Conservation (phyloP, 2,113 vertebrate genomes). For the Dolichotis patagonum region DNA sequence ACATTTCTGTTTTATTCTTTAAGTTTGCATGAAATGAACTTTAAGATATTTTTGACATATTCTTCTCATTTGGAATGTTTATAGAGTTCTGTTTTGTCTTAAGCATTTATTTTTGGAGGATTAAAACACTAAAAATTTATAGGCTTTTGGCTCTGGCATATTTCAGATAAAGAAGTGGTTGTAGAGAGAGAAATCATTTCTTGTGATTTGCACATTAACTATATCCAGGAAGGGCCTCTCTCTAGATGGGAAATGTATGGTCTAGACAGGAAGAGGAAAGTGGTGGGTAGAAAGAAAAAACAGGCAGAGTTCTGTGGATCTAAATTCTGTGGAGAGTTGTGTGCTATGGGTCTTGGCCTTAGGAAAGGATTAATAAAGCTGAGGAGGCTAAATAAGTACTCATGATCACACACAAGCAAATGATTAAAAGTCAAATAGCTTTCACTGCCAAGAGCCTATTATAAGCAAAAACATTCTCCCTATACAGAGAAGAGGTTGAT, state of each 20-base stretch:
- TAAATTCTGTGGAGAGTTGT: neutral
- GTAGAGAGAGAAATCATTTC: neutral
- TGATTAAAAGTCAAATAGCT: neutral
- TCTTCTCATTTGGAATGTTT: neutral
- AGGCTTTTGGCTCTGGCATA: neutral
- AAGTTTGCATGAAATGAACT: neutral
- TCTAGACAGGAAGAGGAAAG: conserved; percentile 64
- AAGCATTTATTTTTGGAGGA: neutral
- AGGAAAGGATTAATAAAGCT: conserved; percentile 23
- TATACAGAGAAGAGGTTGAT: neutral
- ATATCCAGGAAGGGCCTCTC: neutral
- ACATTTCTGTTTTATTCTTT: neutral
- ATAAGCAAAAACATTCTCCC: conserved; percentile 27
- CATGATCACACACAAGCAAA: neutral
- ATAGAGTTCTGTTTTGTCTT: neutral
- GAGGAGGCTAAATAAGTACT: conserved; percentile 16
- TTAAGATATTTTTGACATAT: neutral
- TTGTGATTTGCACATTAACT: conserved; percentile 6
- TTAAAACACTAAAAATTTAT: neutral
- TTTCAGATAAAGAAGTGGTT: conserved; percentile 38
- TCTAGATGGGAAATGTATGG: neutral
- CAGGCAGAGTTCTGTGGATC: neutral
- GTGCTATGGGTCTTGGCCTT: neutral
- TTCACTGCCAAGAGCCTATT: neutral
- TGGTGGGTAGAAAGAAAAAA: neutral